Conservation (phyloP, 2,797 vertebrate species). For the Poeciliopsis turneri region DNA sequence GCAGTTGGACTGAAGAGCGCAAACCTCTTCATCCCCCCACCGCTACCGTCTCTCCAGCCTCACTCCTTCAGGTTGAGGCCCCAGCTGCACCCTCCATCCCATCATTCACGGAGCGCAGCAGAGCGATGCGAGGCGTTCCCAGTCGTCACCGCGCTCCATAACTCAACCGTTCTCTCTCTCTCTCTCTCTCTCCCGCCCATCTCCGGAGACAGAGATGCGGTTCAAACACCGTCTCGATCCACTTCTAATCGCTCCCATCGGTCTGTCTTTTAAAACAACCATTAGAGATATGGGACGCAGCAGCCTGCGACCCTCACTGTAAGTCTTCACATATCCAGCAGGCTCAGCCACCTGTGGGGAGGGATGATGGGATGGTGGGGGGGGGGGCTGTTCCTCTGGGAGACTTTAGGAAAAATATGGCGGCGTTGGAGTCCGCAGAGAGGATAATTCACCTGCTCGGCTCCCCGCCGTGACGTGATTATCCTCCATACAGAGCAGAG, state of each 20-base stretch:
- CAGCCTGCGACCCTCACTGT: conserved; percentile 37
- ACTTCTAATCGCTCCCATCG: conserved; percentile 57
- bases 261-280: conserved; percentile 66
- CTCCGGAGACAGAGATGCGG: conserved; percentile 53
- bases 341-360: conserved; percentile 39
- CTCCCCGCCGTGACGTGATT: conserved; percentile 63
- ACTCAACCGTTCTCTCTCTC: conserved; percentile 41
- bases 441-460: conserved; percentile 57
- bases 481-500: conserved; percentile 72
- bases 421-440: conserved; percentile 51
- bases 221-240: conserved; percentile 56
- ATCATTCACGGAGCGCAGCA: conserved; percentile 57
- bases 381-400: conserved; percentile 54
- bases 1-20: conserved; percentile 26
- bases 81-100: conserved; percentile 41
- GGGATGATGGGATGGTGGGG: conserved; percentile 47
- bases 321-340: conserved; percentile 39
- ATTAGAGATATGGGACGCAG: conserved; percentile 48
- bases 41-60: conserved; percentile 24
- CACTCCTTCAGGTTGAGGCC: conserved; percentile 30
- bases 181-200: background rate
- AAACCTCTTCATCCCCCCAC: conserved; percentile 24
- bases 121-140: conserved; percentile 52
- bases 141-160: conserved; percentile 63
- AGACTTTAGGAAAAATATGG: conserved; percentile 61